These are phyloP conservation scores for Lasaia peninsularis DNA, from an alignment of 1,140 invertebrate species.

Conservation along the genomic window DNA sequence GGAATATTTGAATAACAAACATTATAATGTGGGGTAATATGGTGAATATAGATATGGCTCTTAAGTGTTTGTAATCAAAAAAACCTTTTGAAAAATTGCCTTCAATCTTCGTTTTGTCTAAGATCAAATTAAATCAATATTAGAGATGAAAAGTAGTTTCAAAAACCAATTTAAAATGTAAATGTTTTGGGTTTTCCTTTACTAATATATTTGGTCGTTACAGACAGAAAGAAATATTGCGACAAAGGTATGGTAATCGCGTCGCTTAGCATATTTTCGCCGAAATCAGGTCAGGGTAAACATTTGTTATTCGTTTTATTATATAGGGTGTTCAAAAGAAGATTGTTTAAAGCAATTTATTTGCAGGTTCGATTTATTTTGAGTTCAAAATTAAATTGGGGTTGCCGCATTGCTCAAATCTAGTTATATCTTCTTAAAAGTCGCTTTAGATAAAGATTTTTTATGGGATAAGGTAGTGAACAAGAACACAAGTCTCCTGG, in stretches of 20 bases:
- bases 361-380: not conserved
- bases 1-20: no score
- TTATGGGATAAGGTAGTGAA: no score
- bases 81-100: no score
- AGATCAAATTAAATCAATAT: not conserved
- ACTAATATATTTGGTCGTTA: constrained; percentile 8
- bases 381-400: not conserved
- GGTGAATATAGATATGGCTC: no score
- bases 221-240: constrained; percentile 11
- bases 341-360: constrained; percentile 4
- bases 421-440: no score
- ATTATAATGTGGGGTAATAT: no score
- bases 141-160: not conserved
- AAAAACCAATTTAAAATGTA: constrained; percentile 1
- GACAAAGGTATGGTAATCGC: constrained; percentile 21
- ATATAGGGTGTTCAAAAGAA: constrained; percentile 9
- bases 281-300: constrained; percentile 14
- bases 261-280: constrained; percentile 16
- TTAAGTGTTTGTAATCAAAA: no score
- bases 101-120: not conserved
- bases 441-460: no score
- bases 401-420: not conserved
- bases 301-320: constrained; percentile 11
- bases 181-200: constrained; percentile 6
- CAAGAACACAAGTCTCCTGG: no score